Conservation (phyloP, 2,888 invertebrate species). For the Drosophila phalerata region DNA sequence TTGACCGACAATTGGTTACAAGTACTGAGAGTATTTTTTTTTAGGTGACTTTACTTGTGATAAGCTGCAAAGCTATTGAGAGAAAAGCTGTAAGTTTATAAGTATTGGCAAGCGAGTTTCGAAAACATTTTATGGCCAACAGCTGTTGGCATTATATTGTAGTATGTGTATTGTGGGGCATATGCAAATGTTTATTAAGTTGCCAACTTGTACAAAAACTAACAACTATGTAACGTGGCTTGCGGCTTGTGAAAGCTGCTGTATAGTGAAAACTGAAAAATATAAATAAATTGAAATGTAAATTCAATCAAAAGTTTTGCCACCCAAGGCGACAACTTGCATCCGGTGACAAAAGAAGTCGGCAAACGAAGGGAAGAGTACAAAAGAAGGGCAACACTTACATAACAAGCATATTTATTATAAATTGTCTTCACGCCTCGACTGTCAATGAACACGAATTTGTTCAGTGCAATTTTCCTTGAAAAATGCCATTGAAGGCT, state of each 20-base stretch:
- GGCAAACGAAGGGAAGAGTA: not conserved
- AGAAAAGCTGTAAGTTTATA: not conserved
- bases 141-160: slow-evolving; percentile 48
- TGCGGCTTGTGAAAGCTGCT: slow-evolving; percentile 23
- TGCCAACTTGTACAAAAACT: slow-evolving; percentile 47
- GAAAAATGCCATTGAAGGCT: slow-evolving; percentile 3
- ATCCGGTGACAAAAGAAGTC: slow-evolving; percentile 5
- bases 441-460: slow-evolving; percentile 25
- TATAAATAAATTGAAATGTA: slow-evolving; percentile 52
- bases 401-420: slow-evolving; percentile 35
- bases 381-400: slow-evolving; percentile 17
- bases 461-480: slow-evolving; percentile 3
- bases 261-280: slow-evolving; percentile 18
- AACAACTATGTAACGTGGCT: slow-evolving; percentile 27
- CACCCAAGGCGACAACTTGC: slow-evolving; percentile 4
- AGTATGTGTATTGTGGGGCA: not conserved
- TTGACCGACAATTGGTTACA: not conserved
- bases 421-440: slow-evolving; percentile 25
- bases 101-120: slow-evolving; percentile 14
- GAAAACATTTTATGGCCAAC: slow-evolving; percentile 29
- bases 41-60: slow-evolving; percentile 9
- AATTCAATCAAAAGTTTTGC: slow-evolving; percentile 62
- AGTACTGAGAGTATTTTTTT: slow-evolving; percentile 18
- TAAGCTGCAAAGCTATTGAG: slow-evolving; percentile 15
- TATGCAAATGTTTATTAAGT: slow-evolving; percentile 66